Percentiles rank a stretch among this genome's conserved stretches.
Evolutionary conservation across 2,797 vertebrate species (phyloP).

Genomic region (Pangasius larnaudii): DNA sequence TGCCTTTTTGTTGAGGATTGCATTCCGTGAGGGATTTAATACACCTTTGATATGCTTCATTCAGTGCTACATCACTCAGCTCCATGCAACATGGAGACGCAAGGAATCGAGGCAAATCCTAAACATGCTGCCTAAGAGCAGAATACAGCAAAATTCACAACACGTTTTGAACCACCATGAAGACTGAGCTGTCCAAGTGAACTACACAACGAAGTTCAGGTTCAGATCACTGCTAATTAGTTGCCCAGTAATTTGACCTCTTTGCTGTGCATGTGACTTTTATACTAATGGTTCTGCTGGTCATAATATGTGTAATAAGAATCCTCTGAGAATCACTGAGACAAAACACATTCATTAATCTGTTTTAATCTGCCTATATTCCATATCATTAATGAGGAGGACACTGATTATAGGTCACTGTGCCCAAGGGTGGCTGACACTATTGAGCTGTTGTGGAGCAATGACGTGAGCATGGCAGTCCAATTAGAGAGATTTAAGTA

Average conservation of each 20-base stretch:
- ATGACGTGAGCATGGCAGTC: constrained; percentile 1
- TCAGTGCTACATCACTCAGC: constrained; percentile 37
- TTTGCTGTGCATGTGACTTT: neutral
- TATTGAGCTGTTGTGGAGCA: neutral
- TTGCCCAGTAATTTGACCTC: neutral
- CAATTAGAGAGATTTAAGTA: neutral
- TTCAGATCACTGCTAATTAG: constrained; percentile 25
- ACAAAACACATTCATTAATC: neutral
- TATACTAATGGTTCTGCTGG: constrained; percentile 4
- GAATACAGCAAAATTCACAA: neutral
- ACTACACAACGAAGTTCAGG: neutral
- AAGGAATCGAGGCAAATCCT: constrained; percentile 20
- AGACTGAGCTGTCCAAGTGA: neutral
- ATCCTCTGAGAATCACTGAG: neutral
- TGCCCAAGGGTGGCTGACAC: neutral
- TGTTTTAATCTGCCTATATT: neutral
- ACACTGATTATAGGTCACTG: constrained; percentile 6
- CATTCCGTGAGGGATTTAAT: constrained; percentile 56
- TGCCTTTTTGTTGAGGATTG: constrained; percentile 52
- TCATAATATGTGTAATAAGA: constrained; percentile 7
- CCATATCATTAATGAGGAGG: neutral
- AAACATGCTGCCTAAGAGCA: neutral
- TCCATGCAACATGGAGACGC: constrained; percentile 8
- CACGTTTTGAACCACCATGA: neutral
- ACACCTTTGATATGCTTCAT: constrained; percentile 56